These are phyloP conservation scores for Drosophila nebulosa DNA, from an alignment of 1,140 invertebrate genomes.

Conservation along the genomic window DNA sequence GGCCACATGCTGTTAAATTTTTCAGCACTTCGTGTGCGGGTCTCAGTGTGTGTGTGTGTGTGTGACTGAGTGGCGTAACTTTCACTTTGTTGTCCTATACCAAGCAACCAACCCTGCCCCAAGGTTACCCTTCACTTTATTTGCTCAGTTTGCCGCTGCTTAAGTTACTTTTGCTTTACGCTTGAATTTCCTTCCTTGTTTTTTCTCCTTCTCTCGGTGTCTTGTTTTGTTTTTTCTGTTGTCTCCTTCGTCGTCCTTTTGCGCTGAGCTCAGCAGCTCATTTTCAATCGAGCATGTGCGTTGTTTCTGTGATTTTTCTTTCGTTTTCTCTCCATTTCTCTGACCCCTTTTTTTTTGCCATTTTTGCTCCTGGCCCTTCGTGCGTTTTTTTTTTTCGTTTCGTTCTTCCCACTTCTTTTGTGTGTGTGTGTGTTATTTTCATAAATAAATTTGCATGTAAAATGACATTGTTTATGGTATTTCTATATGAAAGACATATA, in stretches of 20 bases:
- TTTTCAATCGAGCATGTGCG: slow-evolving; percentile 57
- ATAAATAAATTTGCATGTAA: slow-evolving; percentile 79
- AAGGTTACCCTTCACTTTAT: slow-evolving; percentile 50
- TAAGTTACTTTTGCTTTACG: slow-evolving; percentile 70
- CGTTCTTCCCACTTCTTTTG: neutral
- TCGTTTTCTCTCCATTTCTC: neutral
- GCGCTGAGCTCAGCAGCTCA: slow-evolving; percentile 71
- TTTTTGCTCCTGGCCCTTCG: slow-evolving; percentile 41
- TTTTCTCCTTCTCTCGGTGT: slow-evolving; percentile 3
- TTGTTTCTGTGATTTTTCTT: slow-evolving; percentile 57
- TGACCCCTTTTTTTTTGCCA: slow-evolving; percentile 10
- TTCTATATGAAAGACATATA: slow-evolving; percentile 72
- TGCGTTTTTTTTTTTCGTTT: slow-evolving; percentile 46
- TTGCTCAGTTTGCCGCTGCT: slow-evolving; percentile 66
- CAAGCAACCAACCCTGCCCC: slow-evolving; percentile 2
- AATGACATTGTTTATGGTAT: slow-evolving; percentile 79
- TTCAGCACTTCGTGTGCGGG: slow-evolving; percentile 32
- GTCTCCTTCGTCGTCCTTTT: slow-evolving; percentile 23
- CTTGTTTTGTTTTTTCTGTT: slow-evolving; percentile 12
- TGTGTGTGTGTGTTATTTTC: slow-evolving; percentile 61
- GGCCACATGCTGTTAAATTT: slow-evolving; percentile 52
- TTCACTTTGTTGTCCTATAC: slow-evolving; percentile 62
- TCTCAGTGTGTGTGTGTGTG: neutral
- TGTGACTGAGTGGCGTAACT: slow-evolving; percentile 44
- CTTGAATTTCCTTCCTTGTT: slow-evolving; percentile 65